Percentiles rank a stretch among this genome's conserved stretches.
Evolutionary conservation across 2,888 invertebrate genomes (phyloP).

Genomic region (Halictus quadricinctus): DNA sequence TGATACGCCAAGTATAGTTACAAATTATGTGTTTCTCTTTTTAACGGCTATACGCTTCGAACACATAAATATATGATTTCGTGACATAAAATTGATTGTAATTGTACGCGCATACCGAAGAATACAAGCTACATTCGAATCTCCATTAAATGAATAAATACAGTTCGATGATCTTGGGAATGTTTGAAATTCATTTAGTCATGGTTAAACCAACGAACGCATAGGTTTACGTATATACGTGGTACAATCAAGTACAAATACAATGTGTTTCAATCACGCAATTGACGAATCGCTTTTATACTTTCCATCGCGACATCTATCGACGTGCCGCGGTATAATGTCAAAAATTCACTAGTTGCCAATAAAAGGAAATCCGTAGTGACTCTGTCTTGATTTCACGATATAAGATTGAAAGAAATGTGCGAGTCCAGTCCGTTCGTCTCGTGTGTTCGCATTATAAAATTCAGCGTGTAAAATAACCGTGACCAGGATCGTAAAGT

Average conservation of each 20-base stretch:
- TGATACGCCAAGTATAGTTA: not conserved
- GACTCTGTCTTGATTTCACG: constrained; percentile 62
- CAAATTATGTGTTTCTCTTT: not conserved
- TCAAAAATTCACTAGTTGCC: constrained; percentile 74
- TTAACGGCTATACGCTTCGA: not conserved
- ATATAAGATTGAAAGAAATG: constrained; percentile 41
- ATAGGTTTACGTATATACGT: not conserved
- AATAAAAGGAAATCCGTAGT: constrained; percentile 79
- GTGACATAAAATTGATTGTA: not conserved
- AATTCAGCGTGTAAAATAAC: constrained; percentile 45
- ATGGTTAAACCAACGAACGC: constrained; percentile 22
- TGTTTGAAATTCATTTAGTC: constrained; percentile 21
- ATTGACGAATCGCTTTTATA: constrained; percentile 49
- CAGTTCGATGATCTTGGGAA: not conserved
- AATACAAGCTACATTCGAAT: not conserved
- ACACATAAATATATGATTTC: not conserved
- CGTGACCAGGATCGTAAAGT: not conserved
- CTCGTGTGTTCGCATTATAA: constrained; percentile 26
- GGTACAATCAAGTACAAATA: constrained; percentile 7
- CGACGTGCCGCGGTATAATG: constrained; percentile 48
- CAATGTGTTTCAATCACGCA: constrained; percentile 46
- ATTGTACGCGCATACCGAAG: not conserved
- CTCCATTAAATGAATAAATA: not conserved
- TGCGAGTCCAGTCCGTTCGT: not conserved
- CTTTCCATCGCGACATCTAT: constrained; percentile 66